Conservation (phyloP, 2,113 vertebrate genomes). For the Tragelaphus strepsiceros region DNA sequence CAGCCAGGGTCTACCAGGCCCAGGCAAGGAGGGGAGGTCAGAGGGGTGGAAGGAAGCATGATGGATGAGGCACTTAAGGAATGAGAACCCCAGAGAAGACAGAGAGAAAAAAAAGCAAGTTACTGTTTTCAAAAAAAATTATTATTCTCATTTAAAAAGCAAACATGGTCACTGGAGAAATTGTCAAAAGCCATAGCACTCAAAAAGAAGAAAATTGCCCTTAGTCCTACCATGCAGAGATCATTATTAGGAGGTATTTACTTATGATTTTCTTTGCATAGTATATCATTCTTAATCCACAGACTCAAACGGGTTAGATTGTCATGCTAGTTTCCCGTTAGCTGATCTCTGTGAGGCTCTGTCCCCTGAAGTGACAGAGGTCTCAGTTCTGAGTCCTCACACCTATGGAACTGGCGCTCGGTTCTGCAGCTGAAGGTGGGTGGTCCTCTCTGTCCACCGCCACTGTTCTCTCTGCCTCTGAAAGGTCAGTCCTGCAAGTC, state of each 20-base stretch:
- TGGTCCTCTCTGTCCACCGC: neutral
- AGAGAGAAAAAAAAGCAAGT: neutral
- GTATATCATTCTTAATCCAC: neutral
- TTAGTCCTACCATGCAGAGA: neutral
- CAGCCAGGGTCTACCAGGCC: neutral
- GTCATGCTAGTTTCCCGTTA: neutral
- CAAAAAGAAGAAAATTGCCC: neutral
- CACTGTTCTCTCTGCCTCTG: neutral
- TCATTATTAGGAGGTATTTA: neutral
- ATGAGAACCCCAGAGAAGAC: neutral
- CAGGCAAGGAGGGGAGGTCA: neutral
- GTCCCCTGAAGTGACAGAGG: neutral
- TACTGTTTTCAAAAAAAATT: neutral
- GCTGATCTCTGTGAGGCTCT: neutral
- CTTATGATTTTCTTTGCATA: neutral
- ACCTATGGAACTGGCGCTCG: neutral
- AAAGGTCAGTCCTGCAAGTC: neutral
- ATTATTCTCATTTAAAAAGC: conserved; percentile 35
- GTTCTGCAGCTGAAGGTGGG: rapidly evolving
- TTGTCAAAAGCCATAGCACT: neutral
- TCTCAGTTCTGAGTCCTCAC: neutral
- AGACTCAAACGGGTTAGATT: neutral
- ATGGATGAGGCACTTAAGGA: neutral
- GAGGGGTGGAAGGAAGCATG: neutral
- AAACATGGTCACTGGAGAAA: conserved; percentile 9